Percentiles rank a stretch among this genome's conserved stretches.
phyloP scores from a whole-genome alignment of 2,113 vertebrate genomes.

The Sula dactylatra region DNA sequence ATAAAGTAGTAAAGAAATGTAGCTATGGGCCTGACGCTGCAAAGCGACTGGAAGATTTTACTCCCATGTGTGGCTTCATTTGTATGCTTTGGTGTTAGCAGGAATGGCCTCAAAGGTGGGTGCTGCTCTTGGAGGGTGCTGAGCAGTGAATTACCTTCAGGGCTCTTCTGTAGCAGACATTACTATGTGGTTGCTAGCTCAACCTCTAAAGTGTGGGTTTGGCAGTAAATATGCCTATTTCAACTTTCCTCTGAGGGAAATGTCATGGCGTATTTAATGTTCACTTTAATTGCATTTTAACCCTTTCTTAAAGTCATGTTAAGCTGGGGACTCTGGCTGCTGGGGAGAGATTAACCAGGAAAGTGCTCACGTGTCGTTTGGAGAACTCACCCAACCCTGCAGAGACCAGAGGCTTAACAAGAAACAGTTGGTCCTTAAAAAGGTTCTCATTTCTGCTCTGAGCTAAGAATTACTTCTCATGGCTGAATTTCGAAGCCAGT shows the following conservation, averaged over 20 bases:
- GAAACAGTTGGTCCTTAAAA: not conserved
- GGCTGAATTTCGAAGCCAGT: fast-evolving
- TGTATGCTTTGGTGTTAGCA: not conserved
- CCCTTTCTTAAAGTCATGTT: not conserved
- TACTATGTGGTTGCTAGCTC: not conserved
- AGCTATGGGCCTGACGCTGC: not conserved
- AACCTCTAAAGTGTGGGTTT: not conserved
- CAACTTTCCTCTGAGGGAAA: not conserved
- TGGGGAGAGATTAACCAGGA: not conserved
- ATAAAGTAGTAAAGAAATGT: not conserved
- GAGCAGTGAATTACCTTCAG: not conserved
- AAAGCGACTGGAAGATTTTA: not conserved
- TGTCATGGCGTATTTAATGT: not conserved
- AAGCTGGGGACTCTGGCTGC: not conserved
- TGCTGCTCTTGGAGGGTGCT: not conserved
- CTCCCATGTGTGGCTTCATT: not conserved
- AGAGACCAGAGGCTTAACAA: not conserved
- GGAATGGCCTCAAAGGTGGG: not conserved
- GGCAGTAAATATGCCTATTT: not conserved
- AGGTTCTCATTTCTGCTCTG: not conserved
- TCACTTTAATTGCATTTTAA: not conserved
- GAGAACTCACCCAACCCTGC: not conserved
- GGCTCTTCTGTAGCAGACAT: not conserved
- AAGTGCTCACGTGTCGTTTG: not conserved
- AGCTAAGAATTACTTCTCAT: not conserved